Evolutionary conservation across 1,140 invertebrate species (phyloP).

Genomic region (Mactra quadrangularis): DNA sequence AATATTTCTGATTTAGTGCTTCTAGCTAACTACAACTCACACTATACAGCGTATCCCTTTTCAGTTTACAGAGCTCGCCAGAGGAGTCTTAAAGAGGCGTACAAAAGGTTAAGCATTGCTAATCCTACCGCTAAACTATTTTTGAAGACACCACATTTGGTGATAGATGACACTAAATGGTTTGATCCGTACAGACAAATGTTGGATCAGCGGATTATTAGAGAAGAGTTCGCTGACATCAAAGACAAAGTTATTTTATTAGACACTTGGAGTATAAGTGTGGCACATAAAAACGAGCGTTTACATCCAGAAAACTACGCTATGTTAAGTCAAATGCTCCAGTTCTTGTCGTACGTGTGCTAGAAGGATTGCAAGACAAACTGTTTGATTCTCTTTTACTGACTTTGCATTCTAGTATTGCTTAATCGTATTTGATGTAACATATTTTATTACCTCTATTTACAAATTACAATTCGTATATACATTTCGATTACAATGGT

Average conservation of each 20-base stretch:
- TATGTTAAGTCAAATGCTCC: constrained; percentile 24
- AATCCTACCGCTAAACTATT: constrained; percentile 35
- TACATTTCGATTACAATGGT: no score
- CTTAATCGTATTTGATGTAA: no score
- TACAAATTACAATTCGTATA: no score
- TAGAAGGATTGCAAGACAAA: no score
- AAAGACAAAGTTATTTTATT: constrained; percentile 26
- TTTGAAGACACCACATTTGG: constrained; percentile 27
- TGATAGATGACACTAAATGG: constrained; percentile 31
- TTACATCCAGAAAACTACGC: constrained; percentile 17
- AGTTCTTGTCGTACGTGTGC: constrained; percentile 44
- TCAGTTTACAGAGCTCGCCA: not conserved
- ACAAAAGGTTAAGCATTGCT: not conserved
- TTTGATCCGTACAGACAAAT: constrained; percentile 34
- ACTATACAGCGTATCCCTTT: constrained; percentile 29
- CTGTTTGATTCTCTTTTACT: no score
- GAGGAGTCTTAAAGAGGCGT: not conserved
- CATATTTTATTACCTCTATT: no score
- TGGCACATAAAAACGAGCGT: constrained; percentile 15
- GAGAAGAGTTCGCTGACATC: constrained; percentile 24
- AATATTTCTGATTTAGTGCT: constrained; percentile 8
- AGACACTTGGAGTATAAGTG: constrained; percentile 30
- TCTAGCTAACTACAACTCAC: constrained; percentile 20
- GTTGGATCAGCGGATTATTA: constrained; percentile 1
- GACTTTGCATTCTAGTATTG: no score